Percentiles rank a stretch among this genome's conserved stretches.
These are phyloP conservation scores for Heterodera filipjevi DNA, from an alignment of 2,888 invertebrate species.

Conservation along the genomic window DNA sequence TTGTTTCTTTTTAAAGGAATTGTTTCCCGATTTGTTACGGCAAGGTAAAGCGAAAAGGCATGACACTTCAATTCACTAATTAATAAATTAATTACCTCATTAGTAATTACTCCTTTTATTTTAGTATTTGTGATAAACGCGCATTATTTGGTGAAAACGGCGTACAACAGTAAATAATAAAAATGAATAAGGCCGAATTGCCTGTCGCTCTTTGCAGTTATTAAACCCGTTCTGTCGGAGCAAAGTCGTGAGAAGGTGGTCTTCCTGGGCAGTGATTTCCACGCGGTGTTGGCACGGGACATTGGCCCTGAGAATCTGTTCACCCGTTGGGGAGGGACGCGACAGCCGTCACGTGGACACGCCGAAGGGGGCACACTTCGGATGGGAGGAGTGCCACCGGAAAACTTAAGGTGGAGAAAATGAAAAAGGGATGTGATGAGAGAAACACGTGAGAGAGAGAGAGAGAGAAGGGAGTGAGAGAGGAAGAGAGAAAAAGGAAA, in stretches of 20 bases:
- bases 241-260: slow-evolving; percentile 45
- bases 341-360: slow-evolving; percentile 33
- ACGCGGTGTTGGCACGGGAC: slow-evolving; percentile 36
- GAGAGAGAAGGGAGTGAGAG: no score
- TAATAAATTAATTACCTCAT: not conserved
- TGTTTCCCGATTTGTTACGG: slow-evolving; percentile 45
- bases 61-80: no score
- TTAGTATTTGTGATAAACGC: slow-evolving; percentile 42
- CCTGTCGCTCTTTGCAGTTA: slow-evolving; percentile 10
- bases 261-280: slow-evolving; percentile 38
- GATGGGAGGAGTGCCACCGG: slow-evolving; percentile 49
- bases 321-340: slow-evolving; percentile 43
- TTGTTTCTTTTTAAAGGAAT: slow-evolving; percentile 18
- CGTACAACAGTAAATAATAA: slow-evolving; percentile 29
- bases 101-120: not conserved
- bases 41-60: no score
- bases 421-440: no score
- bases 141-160: slow-evolving; percentile 43
- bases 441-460: no score
- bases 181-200: not conserved
- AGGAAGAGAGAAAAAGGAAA: no score
- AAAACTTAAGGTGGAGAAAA: slow-evolving; percentile 33
- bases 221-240: slow-evolving; percentile 47
- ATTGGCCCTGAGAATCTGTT: slow-evolving; percentile 47
- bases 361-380: slow-evolving; percentile 49